phyloP scores from a whole-genome alignment of 2,113 vertebrate species.

The Scortum barcoo region DNA sequence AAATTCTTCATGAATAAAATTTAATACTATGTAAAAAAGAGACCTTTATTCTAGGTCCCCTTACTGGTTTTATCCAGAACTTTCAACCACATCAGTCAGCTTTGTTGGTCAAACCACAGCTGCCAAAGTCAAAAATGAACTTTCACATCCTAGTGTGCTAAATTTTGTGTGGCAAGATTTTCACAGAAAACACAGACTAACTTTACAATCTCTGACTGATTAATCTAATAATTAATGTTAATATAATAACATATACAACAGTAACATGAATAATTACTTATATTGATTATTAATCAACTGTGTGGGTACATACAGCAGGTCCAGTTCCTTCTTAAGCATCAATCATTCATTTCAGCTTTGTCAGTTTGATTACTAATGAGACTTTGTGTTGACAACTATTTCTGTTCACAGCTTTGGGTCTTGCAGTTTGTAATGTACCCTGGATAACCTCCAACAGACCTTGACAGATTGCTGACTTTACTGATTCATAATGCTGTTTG shows the following conservation, averaged over 20 bases:
- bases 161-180: background rate
- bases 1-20: background rate
- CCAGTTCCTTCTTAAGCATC: background rate
- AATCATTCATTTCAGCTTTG: background rate
- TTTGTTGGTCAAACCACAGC: background rate
- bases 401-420: background rate
- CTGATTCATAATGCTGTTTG: too few species aligned
- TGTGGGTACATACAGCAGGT: background rate
- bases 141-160: background rate
- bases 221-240: background rate
- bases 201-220: background rate
- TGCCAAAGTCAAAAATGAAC: background rate
- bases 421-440: background rate
- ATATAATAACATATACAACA: too few species aligned
- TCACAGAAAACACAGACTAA: background rate
- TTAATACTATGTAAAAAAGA: background rate
- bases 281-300: too few species aligned
- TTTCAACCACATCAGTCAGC: background rate
- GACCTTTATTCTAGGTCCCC: accelerated
- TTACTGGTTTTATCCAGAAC: background rate
- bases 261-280: too few species aligned
- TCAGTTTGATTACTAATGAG: background rate
- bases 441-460: background rate
- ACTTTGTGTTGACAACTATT: too few species aligned
- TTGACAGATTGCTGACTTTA: background rate